phyloP scores from a whole-genome alignment of 2,797 vertebrate genomes.

The Hippoglossus hippoglossus region DNA sequence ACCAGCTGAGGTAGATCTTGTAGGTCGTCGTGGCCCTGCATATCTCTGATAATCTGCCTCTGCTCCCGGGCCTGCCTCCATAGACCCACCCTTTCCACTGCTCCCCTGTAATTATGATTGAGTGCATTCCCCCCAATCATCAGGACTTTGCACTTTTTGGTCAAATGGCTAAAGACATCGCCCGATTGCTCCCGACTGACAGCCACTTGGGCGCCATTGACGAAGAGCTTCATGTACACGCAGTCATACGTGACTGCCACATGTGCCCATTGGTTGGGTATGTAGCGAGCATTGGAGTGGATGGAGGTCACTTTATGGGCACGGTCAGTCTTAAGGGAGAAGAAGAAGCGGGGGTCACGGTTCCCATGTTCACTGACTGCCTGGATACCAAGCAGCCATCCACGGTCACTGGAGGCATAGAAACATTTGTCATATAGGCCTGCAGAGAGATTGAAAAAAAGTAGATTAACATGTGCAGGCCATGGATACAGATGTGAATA shows the following conservation, averaged over 20 bases:
- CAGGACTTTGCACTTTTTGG: conserved; percentile 96
- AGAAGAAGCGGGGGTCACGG: conserved; percentile 96
- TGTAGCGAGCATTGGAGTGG: conserved; percentile 90
- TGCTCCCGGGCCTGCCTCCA: conserved; percentile 93
- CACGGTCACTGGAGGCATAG: conserved; percentile 96
- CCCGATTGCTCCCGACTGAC: conserved; percentile 95
- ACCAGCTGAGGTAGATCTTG: conserved; percentile 91
- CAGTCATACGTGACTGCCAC: conserved; percentile 94
- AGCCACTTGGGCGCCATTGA: conserved; percentile 95
- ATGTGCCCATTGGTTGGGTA: conserved; percentile 93
- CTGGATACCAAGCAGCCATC: conserved; percentile 97
- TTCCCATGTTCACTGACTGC: conserved; percentile 93
- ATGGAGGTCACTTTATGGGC: conserved; percentile 95
- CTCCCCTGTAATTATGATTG: conserved; percentile 95
- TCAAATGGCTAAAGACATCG: conserved; percentile 94
- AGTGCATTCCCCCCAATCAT: conserved; percentile 95
- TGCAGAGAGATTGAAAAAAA: conserved; percentile 69
- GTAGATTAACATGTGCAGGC: conserved; percentile 11
- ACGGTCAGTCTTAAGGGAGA: conserved; percentile 97
- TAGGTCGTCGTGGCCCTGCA: conserved; percentile 86
- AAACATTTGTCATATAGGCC: conserved; percentile 99
- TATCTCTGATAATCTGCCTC: conserved; percentile 90
- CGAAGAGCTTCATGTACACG: conserved; percentile 93
- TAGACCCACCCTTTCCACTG: conserved; percentile 90
- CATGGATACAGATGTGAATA: background rate